Evolutionary conservation across 2,888 invertebrate genomes (phyloP), one percentile per base, ranked within the genome.

Genomic region (Leptothorax acervorum): DNA sequence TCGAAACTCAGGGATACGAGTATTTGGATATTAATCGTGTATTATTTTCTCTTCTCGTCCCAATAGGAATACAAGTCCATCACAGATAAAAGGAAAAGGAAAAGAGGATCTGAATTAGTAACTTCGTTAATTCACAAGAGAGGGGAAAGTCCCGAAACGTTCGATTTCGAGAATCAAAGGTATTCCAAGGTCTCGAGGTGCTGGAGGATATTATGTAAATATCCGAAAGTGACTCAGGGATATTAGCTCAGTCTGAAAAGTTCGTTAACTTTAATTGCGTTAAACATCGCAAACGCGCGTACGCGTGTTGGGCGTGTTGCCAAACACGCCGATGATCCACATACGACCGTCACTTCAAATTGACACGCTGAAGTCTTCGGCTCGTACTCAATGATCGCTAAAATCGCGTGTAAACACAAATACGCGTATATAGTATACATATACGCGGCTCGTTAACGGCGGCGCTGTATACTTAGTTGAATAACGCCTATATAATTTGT

Each of bases 371-470:
- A 60, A 35, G 45, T 68, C 57, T 70, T 79, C 31, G 71, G 71
- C 60, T 60, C 70, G 23, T 57, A n/a, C 48, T 35, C 51, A 66
- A 86, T 23, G 71, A 28, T 81, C 60, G 71, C 79, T 81, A 31
- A 63, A 81, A 55, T 48, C 48, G 39, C 62, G 28, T 48, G 79
- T 53, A 81, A 82, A 81, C 82, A 85, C 83, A 70, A 81, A 78
- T 28, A 65, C 73, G 81, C 81, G 83, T 23, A 23, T 23, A 23
- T 23, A 23, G 23, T 23, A 23, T 23, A 23, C 23, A 23, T 78
- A 73, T 74, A 73, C 78, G 84, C 79, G 65, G 23, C 86, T 87
- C 84, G 78, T 89, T 89, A 88, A 86, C 81, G 74, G 82, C 73
- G 53, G 60, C 57, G 62, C 70, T 81, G 87, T 87, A 78, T 76